phyloP scores from a whole-genome alignment of 1,140 invertebrate genomes.

The Euwallacea similis region DNA sequence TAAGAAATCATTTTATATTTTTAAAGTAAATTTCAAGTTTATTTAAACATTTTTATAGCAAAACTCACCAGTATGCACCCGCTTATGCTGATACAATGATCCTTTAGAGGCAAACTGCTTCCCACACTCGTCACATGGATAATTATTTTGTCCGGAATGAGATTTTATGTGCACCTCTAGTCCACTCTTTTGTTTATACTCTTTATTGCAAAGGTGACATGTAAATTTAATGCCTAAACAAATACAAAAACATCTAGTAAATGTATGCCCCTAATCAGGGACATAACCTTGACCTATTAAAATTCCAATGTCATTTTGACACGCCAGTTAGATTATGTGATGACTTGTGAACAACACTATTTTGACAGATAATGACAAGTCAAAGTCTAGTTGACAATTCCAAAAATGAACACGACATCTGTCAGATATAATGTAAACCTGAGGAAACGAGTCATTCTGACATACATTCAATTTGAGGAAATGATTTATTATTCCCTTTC shows the following conservation, averaged over 20 bases:
- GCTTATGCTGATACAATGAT: slow-evolving; percentile 28
- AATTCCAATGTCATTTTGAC: no score
- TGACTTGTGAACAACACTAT: no score
- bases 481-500: no score
- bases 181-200: slow-evolving; percentile 35
- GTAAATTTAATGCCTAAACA: slow-evolving; percentile 27
- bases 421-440: no score
- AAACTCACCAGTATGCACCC: slow-evolving; percentile 28
- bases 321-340: no score
- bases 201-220: slow-evolving; percentile 31
- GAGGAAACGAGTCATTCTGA: no score
- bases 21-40: not conserved
- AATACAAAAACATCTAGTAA: not conserved
- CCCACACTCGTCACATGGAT: slow-evolving; percentile 32
- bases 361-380: no score
- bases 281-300: not conserved
- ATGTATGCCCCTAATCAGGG: not conserved
- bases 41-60: not conserved
- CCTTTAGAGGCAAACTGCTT: slow-evolving; percentile 34
- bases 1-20: no score
- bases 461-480: no score
- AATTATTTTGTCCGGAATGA: slow-evolving; percentile 33
- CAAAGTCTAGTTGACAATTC: no score
- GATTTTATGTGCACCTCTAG: slow-evolving; percentile 31
- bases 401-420: no score